These are phyloP conservation scores for Nyctibius grandis DNA, from an alignment of 2,797 vertebrate genomes.

Conservation along the genomic window DNA sequence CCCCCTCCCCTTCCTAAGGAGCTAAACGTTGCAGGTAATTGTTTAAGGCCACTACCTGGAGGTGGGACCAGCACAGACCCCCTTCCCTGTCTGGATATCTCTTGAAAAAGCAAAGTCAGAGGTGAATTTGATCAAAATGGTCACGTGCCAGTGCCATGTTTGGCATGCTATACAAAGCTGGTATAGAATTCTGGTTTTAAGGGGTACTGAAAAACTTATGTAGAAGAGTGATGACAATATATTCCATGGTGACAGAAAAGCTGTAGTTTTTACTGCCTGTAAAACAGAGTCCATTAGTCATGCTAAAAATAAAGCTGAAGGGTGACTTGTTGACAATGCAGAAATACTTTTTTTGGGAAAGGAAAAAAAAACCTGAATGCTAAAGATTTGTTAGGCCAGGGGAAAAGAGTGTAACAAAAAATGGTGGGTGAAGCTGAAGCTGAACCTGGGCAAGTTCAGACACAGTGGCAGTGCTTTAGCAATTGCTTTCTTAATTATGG, in stretches of 20 bases:
- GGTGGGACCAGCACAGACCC: background rate
- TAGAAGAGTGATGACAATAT: background rate
- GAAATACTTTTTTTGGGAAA: background rate
- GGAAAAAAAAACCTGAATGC: background rate
- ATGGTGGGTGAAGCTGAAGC: background rate
- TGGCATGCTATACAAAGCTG: background rate
- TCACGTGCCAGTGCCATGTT: background rate
- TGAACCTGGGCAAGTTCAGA: background rate
- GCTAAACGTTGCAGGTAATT: background rate
- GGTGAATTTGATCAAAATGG: background rate
- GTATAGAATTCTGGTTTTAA: background rate
- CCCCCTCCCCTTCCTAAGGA: background rate
- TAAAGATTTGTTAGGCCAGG: background rate
- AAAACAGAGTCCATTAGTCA: background rate
- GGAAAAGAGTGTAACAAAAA: background rate
- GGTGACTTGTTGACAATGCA: background rate
- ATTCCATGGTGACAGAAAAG: background rate
- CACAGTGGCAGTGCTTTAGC: background rate
- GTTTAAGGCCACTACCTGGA: background rate
- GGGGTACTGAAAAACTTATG: accelerated
- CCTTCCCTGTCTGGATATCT: background rate
- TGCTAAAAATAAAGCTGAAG: background rate
- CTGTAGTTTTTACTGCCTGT: background rate
- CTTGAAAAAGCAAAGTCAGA: background rate
- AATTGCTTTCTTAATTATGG: background rate